Base-by-base conservation (phyloP, 2,888 invertebrate genomes). In the Drosophila testacea region DNA sequence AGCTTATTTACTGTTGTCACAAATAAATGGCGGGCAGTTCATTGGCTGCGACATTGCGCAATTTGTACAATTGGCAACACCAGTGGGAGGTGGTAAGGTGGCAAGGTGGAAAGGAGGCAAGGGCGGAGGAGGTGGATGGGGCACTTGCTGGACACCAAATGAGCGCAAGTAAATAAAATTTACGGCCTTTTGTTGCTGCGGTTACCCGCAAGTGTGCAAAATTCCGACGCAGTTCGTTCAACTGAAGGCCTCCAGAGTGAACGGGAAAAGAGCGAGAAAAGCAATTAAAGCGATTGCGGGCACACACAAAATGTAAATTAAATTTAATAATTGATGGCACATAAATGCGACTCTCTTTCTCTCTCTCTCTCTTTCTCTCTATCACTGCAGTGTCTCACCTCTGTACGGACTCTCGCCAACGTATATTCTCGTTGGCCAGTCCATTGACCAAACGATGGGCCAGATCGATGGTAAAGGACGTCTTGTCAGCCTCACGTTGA, bases 381-480 rank as follows among this genome's bases (percentile, higher is more conserved):
- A 22, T 22, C 22, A 22, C 22, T 22, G 22, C 22, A 22, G 22
- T 22, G 27, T 62, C 76, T 79, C 80, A 92, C 92, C 91, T 92
- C 47, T 91, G 89, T 10, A 92, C 91, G 1, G 92, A 92, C 51
- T 92, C 91, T 39, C 86, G 90, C 92, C 92, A 92, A 34, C 92
- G 91, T 22, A 92, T 66, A 64, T 98, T 98, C 92, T 99, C 98
- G 0, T 98, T 98, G 39, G 97, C 97, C 74, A 99, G 94, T 16
- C 98, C 98, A 88, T 97, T 97, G 0, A 99, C 97, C 32, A 99
- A 93, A 83, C 98, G 94, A 91, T 98, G 98, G 4, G 99, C 98
- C 78, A 99, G 93, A 91, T 97, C 97, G 74, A 99, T 98, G 55
- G 97, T 98, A 69, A 95, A 94, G 10, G 96, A 95, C 0, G 98